Percentiles rank a stretch among this genome's conserved stretches.
Evolutionary conservation across 2,797 vertebrate species (phyloP).

Genomic region (Cichlasoma orientale): DNA sequence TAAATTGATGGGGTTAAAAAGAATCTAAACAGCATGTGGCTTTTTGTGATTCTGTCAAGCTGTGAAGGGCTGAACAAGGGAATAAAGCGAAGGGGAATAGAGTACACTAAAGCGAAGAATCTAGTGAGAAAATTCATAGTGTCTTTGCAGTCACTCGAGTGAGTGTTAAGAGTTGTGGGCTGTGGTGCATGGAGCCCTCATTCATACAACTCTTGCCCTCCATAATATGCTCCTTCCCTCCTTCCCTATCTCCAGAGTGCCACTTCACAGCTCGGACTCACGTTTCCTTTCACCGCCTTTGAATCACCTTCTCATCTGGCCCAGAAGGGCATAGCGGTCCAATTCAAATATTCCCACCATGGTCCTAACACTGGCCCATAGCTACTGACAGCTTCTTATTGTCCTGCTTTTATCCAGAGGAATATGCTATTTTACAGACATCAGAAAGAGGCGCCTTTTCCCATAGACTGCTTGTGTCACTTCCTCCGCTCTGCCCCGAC

Average conservation of each 20-base stretch:
- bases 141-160: conserved; percentile 56
- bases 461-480: conserved; percentile 68
- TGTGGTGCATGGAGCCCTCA: conserved; percentile 49
- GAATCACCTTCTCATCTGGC: conserved; percentile 53
- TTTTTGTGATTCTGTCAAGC: conserved; percentile 6
- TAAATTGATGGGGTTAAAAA: conserved; percentile 1
- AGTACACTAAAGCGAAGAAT: conserved; percentile 33
- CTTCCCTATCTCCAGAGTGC: conserved; percentile 39
- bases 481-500: conserved; percentile 33
- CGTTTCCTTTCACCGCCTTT: conserved; percentile 54
- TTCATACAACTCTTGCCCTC: conserved; percentile 45
- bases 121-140: conserved; percentile 26
- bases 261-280: conserved; percentile 45
- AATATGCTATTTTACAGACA: conserved; percentile 58
- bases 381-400: conserved; percentile 56
- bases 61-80: conserved; percentile 2
- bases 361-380: conserved; percentile 34
- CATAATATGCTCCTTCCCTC: conserved; percentile 56
- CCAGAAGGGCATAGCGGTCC: conserved; percentile 39
- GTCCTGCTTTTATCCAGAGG: conserved; percentile 56
- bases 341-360: conserved; percentile 49
- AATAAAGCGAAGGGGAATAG: background rate
- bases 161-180: conserved; percentile 47
- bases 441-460: conserved; percentile 55
- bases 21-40: background rate